A percentile compares a stretch with the other conserved stretches of the same genome.
phyloP scores from a whole-genome alignment of 2,888 invertebrate genomes.

The Prenolepis imparis region DNA sequence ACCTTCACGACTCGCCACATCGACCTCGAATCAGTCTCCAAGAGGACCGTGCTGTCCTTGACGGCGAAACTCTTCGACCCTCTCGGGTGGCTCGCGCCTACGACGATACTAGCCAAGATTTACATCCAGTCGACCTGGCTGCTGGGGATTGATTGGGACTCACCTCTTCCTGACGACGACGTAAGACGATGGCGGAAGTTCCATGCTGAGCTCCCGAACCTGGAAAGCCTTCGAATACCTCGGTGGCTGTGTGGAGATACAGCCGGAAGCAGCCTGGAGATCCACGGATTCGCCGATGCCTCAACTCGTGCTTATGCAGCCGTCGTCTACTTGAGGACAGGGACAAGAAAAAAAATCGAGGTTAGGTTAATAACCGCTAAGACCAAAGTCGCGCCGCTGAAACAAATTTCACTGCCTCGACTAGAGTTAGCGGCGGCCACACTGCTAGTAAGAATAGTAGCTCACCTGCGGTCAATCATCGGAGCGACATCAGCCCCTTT shows the following conservation, averaged over 20 bases:
- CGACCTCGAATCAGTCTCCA: no score
- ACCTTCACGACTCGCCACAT: background rate
- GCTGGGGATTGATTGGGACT: background rate
- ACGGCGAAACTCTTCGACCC: no score
- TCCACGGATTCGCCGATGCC: background rate
- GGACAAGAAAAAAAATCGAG: no score
- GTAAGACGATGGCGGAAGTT: background rate
- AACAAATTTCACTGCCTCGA: no score
- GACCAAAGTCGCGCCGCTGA: no score
- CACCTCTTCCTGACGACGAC: background rate
- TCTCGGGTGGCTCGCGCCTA: no score
- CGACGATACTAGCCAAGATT: no score
- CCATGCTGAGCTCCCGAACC: background rate
- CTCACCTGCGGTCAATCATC: background rate
- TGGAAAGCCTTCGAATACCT: background rate
- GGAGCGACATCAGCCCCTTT: fast-evolving
- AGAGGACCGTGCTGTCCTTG: no score
- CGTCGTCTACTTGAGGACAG: background rate
- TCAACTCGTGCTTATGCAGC: background rate
- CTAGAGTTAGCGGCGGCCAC: background rate
- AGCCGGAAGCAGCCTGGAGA: background rate
- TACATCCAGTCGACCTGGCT: no score
- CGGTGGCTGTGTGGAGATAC: background rate
- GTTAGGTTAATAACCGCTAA: no score
- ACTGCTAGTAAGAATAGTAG: background rate